Percentiles rank a stretch among this genome's conserved stretches.
Conservation (phyloP, 2,888 invertebrate genomes). For the Anthrax anthrax region DNA sequence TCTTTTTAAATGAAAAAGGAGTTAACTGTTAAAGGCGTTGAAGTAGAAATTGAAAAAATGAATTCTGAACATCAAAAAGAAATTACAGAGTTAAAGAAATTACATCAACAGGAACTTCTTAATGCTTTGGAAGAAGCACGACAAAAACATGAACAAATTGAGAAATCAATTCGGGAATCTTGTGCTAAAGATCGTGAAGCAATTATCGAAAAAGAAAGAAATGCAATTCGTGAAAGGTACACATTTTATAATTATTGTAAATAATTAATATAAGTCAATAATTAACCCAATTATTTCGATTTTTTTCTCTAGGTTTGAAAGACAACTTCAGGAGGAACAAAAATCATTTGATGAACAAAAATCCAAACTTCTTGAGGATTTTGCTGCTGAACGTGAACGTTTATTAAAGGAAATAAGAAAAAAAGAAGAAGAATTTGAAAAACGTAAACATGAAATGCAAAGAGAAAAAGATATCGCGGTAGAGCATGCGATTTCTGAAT, state of each 20-base stretch:
- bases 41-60: constrained; percentile 69
- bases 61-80: constrained; percentile 55
- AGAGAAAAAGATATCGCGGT: constrained; percentile 36
- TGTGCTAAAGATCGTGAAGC: constrained; percentile 47
- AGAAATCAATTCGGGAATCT: constrained; percentile 44
- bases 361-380: constrained; percentile 37
- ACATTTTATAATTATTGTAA: not conserved
- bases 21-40: constrained; percentile 73
- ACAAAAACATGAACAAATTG: constrained; percentile 44
- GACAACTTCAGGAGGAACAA: constrained; percentile 41
- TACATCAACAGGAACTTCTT: constrained; percentile 49
- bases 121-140: constrained; percentile 55
- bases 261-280: no score
- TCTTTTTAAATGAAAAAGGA: constrained; percentile 37
- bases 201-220: constrained; percentile 45
- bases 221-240: constrained; percentile 41
- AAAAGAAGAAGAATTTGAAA: constrained; percentile 33
- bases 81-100: constrained; percentile 36
- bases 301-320: constrained; percentile 34
- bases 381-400: constrained; percentile 34
- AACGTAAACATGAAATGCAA: constrained; percentile 30
- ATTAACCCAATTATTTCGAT: not conserved
- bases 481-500: constrained; percentile 36
- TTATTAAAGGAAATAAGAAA: constrained; percentile 33
- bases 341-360: constrained; percentile 41